Conservation (phyloP, 2,888 invertebrate species). For the Volucella inflata region DNA sequence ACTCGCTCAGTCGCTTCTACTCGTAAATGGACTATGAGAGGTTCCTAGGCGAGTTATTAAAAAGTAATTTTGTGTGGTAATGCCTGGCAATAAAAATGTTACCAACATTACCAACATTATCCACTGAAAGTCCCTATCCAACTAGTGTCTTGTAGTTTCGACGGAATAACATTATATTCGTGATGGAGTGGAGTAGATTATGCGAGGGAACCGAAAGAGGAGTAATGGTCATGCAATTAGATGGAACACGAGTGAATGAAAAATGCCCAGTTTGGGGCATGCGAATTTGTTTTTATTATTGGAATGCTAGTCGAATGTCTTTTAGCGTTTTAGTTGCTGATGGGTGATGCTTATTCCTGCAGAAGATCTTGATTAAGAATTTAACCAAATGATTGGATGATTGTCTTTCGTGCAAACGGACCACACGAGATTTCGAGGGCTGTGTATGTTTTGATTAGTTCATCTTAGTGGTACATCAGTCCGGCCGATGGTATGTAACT, state of each 20-base stretch:
- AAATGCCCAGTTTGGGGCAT: neutral
- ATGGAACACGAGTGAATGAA: conserved; percentile 2
- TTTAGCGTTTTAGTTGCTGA: too few relatives aligned
- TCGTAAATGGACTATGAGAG: conserved; percentile 35
- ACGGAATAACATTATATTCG: conserved; percentile 14
- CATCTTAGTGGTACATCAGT: too few relatives aligned
- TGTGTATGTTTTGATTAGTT: too few relatives aligned
- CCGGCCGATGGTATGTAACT: too few relatives aligned
- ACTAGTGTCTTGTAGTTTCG: conserved; percentile 14
- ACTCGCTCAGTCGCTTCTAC: neutral
- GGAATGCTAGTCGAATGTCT: too few relatives aligned
- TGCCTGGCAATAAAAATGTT: conserved; percentile 41
- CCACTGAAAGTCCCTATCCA: too few relatives aligned
- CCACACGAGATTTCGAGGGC: too few relatives aligned
- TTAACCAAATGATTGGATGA: too few relatives aligned
- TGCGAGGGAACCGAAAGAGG: conserved; percentile 2
- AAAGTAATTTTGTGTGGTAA: conserved; percentile 61
- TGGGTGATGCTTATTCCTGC: too few relatives aligned
- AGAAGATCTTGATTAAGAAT: too few relatives aligned
- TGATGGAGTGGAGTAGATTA: conserved; percentile 35
- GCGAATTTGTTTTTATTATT: neutral
- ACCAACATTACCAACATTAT: conserved; percentile 22
- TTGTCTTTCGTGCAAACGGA: too few relatives aligned
- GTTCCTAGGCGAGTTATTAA: conserved; percentile 64
- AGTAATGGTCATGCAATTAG: conserved; percentile 17